Conservation (phyloP, 2,888 invertebrate genomes). For the Odontomyia ornata region DNA sequence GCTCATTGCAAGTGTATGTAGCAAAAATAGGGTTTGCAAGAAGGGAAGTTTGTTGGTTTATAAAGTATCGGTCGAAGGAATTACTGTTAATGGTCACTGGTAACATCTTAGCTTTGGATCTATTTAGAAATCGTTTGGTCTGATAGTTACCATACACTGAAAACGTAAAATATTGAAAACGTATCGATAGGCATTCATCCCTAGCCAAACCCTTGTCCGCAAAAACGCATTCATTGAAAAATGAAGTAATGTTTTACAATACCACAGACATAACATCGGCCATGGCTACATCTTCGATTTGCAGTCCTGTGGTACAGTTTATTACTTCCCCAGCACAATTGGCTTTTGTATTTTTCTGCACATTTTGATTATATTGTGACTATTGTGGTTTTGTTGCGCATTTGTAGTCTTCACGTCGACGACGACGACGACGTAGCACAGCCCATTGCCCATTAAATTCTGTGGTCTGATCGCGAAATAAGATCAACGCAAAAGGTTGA, state of each 20-base stretch:
- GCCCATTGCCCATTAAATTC: constrained; percentile 10
- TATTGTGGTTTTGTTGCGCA: background rate
- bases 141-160: too few relatives aligned
- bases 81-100: too few relatives aligned
- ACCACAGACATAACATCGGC: background rate
- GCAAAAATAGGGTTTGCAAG: too few relatives aligned
- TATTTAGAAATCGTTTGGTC: too few relatives aligned
- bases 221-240: background rate
- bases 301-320: constrained; percentile 7
- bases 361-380: constrained; percentile 3
- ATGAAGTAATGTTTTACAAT: background rate
- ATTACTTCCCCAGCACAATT: constrained; percentile 7
- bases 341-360: constrained; percentile 3
- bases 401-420: background rate
- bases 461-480: background rate
- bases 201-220: too few relatives aligned
- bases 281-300: background rate
- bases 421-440: background rate
- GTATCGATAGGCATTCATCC: too few relatives aligned
- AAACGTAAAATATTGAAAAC: too few relatives aligned
- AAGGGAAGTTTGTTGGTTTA: too few relatives aligned
- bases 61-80: too few relatives aligned
- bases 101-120: too few relatives aligned
- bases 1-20: too few relatives aligned
- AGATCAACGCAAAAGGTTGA: background rate